Base-by-base conservation (phyloP, 1,140 invertebrate genomes). In the Cryptotermes secundus region DNA sequence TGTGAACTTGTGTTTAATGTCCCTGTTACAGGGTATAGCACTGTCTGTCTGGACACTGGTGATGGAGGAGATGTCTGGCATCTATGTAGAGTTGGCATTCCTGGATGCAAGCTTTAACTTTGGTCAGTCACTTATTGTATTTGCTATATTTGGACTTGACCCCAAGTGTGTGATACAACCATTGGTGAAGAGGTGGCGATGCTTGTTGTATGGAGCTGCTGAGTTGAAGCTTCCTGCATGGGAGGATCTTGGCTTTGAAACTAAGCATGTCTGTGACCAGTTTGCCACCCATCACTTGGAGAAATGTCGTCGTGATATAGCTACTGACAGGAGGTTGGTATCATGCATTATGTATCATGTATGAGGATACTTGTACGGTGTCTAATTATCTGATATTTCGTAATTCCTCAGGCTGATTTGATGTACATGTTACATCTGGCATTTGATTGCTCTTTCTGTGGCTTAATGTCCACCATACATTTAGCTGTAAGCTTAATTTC, bases 31-130 rank as follows among this genome's bases (percentile, higher is more conserved):
- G 95, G 96, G 95, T 38, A 90, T 98, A 84, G 94, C 96, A 0
- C 92, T 98, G 83, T 97, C 95, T 45, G 92, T 96, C 26, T 98
- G 97, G 94, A 96, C 94, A 24, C 89, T 98, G 84, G 92, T 98
- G 85, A 94, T 95, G 91, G 96, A 97, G 88, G 93, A 96, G 87
- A 93, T 96, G 88, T 95, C 95, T 80, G 97, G 97, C 1, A 95
- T 98, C 85, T 98, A 97, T 89, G 92, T 98, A 0, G 97, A 98
- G 90, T 90, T 99, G 34, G 94, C 96, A 86, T 99, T 98, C 89
- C 90, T 99, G 38, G 97, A 99, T 89, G 94, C 95, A 31, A 95
- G 96, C 53, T 91, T 98, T 0, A 96, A 96, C 88, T 97, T 96
- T 89, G 97, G 97, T 2, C 97, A 98, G 90, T 96, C 95, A 59